Conservation (phyloP, 2,888 invertebrate genomes). For the Orthonychiurus folsomi region DNA sequence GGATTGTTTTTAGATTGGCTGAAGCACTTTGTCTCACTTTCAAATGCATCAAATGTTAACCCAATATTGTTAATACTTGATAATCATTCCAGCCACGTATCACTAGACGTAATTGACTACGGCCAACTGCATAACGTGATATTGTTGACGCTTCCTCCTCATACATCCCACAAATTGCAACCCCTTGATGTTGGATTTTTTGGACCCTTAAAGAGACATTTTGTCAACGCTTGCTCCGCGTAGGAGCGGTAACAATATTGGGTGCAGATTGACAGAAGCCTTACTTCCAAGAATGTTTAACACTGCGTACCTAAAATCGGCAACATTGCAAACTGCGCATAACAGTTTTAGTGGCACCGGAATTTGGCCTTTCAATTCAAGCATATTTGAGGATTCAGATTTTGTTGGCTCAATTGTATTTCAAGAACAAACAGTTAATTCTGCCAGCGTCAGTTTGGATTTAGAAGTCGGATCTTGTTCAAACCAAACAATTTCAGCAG, state of each 20-base stretch:
- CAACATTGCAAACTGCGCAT: slow-evolving; percentile 3
- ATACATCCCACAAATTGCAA: slow-evolving; percentile 19
- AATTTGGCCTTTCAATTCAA: slow-evolving; percentile 8
- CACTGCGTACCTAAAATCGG: neutral
- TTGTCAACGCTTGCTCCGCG: neutral
- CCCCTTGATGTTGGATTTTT: slow-evolving; percentile 15
- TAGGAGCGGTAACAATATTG: slow-evolving; percentile 7
- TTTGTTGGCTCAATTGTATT: too few relatives aligned
- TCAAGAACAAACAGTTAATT: too few relatives aligned
- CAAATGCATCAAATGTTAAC: slow-evolving; percentile 3
- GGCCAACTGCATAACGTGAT: slow-evolving; percentile 7
- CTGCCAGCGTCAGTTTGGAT: too few relatives aligned
- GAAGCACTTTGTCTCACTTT: neutral
- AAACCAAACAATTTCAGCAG: too few relatives aligned
- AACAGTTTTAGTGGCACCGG: slow-evolving; percentile 10
- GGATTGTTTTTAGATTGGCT: slow-evolving; percentile 12
- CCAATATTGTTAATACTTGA: slow-evolving; percentile 15
- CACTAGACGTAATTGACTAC: slow-evolving; percentile 2
- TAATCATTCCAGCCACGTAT: slow-evolving; percentile 9
- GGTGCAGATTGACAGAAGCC: neutral
- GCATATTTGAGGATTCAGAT: neutral
- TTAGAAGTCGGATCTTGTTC: too few relatives aligned
- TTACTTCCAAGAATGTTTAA: slow-evolving; percentile 9
- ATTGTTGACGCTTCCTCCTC: slow-evolving; percentile 17
- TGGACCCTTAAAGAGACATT: slow-evolving; percentile 5